phyloP scores from a whole-genome alignment of 2,888 invertebrate species.

The Gymnosoma rotundatum region DNA sequence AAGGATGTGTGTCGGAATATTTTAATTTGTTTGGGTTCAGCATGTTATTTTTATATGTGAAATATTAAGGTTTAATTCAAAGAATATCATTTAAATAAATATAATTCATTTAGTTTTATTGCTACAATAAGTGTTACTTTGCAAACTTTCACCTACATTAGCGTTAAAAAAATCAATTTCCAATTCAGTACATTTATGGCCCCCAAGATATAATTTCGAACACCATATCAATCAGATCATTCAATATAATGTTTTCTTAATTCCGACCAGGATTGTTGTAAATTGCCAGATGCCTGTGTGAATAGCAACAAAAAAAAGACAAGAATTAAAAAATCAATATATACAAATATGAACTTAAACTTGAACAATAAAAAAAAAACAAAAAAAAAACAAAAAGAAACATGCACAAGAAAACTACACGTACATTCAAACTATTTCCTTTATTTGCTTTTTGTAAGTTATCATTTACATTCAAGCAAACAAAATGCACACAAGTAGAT shows the following conservation, averaged over 20 bases:
- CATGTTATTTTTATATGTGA: too few relatives aligned
- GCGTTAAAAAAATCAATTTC: neutral
- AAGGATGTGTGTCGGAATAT: too few relatives aligned
- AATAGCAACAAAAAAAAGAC: conserved; percentile 41
- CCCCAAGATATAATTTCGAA: conserved; percentile 77
- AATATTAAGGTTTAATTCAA: too few relatives aligned
- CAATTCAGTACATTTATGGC: conserved; percentile 67
- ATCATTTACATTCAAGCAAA: conserved; percentile 7
- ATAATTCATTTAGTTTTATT: neutral
- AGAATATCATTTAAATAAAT: too few relatives aligned
- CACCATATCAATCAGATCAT: conserved; percentile 75
- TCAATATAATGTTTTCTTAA: conserved; percentile 74
- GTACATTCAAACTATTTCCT: conserved; percentile 36
- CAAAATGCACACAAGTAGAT: neutral
- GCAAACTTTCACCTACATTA: neutral
- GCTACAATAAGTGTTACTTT: neutral
- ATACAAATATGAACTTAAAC: conserved; percentile 28
- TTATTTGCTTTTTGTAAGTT: conserved; percentile 1
- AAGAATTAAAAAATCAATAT: conserved; percentile 23
- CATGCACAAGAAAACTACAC: neutral
- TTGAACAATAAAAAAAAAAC: conserved; percentile 1
- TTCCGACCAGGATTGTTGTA: conserved; percentile 71
- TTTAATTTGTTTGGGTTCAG: too few relatives aligned
- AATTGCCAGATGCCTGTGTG: conserved; percentile 72
- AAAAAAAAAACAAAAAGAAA: neutral